Evolutionary conservation across 2,797 vertebrate species (phyloP), one percentile per base, ranked within the genome.

Genomic region (Myotis pilosus): DNA sequence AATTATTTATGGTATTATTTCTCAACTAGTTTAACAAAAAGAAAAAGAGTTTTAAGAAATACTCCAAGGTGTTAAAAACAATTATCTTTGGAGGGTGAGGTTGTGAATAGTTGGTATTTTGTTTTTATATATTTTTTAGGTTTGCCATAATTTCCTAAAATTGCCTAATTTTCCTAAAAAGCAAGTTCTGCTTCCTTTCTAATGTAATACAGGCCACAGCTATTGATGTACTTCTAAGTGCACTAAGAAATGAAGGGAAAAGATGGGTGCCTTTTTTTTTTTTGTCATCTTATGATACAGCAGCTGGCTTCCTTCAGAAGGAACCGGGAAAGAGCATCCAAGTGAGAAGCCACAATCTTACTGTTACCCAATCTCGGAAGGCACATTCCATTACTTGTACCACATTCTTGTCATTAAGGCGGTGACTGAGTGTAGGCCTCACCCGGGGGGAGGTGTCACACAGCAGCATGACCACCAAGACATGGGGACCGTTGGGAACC

Each of bases 141-240:
- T 72, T 87, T 81, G 49, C 12, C 28, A 74, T 72, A 66, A 72
- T 84, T 72, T 62, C 25, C 12, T 72, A 72, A 72, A 64, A 64
- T 84, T 72, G 30, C 57, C 12, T 72, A 79, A 72, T 79, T 79
- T 64, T 79, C 11, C 80, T 87, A 66, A 83, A 82, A 53, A 64
- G 22, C 41, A 64, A 78, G 44, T 44, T 44, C 44, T n/a, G 1
- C 25, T 72, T 83, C 78, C 38, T 69, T 78, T 90, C 47, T 85
- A 66, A 49, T 81, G 12, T 71, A 38, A 69, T 25, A 6, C 6
- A 71, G 3, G 5, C 5, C 28, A 25, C 28, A 36, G 15, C 57
- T 71, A 51, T 6, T 36, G 16, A 64, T 76, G 87, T 92, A 62
- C 62, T 41, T 33, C 10, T 53, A 49, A 64, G 23, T 66, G 7